Evolutionary conservation across 2,888 invertebrate genomes (phyloP), one percentile per base, ranked within the genome.

Genomic region (Biston stratarius): DNA sequence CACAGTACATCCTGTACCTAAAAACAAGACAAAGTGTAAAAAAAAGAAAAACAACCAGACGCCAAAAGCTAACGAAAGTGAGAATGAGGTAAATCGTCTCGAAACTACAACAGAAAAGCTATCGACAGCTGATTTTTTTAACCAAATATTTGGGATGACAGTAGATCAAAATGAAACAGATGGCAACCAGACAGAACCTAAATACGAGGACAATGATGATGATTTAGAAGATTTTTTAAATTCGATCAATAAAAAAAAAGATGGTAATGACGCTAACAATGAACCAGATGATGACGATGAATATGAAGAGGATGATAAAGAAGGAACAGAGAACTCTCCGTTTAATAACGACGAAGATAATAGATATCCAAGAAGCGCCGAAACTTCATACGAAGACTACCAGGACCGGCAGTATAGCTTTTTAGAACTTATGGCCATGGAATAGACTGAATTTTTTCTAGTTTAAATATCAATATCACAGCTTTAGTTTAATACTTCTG

Each of bases 381-480:
- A 72, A 40, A 57, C 67, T 14, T 59, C 52, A n/a, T 65, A 74
- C 24, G 72, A 82, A 47, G 85, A 85, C 61, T 84, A 80, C 68
- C 75, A 79, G 71, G 84, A 85, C 34, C 83, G 76, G 62, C 89
- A 86, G 55, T 86, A 82, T 72, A 90, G 86, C 76, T 83, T 93
- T 77, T 79, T 93, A 81, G 92, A 92, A 83, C 77, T 93, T 78
- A 89, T 93, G 87, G 86, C 88, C 78, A 91, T 92, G 90, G 88
- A 91, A 82, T 93, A 91, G 89, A 89, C 87, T 89, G 87, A 89
- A 72, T 69, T 74, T 73, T 68, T 57, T 69, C 58, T 70, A 67
- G 61, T 61, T 64, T 64, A 68, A 80, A 81, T 78, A 75, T 81
- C 77, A 80, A 74, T 77, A 72, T 69, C 71, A 60, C 79, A 83